Base-by-base conservation (phyloP, 2,113 vertebrate genomes). In the Junco hyemalis region DNA sequence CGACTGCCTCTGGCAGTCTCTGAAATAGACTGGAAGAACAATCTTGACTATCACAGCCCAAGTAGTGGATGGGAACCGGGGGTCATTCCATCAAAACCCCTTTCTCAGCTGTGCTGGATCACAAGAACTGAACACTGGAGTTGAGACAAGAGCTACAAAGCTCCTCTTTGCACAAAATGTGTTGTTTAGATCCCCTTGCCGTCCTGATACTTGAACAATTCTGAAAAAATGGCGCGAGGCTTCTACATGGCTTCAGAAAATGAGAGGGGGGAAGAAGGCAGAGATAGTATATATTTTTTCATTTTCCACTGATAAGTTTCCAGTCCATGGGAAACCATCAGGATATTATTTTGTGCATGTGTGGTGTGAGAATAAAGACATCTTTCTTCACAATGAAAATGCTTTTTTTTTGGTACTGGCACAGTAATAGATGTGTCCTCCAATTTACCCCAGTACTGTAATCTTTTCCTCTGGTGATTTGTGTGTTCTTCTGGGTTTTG, bases 151-250 rank as follows among this genome's bases (percentile, higher is more conserved):
- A 56, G 18, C 40, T 65, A 79, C 57, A 91, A 53, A 92, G 35
- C 5, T 86, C 12, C 20, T 66, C 16, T 54, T 88, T 51, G 48
- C 31, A 61, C 20, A 70, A 50, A 71, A 42, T 23, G 0, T 33
- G 21, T 69, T 23, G 8, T 80, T 93, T 47, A 66, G 36, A 48
- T 45, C 11, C n/a, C 31, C 7, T 25, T 6, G n/a, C 24, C 4
- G 6, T n/a, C 0, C 0, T 71, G 31, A 45, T 64, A 29, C 23
- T 35, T 0, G 0, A 78, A 69, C 1, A 0, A 21, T 63, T 90
- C 26, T 10, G 28, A 84, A 60, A 12, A 77, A 87, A 86, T 36
- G 19, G 35, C 57, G 65, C 0, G 0, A 81, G 38, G 14, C 24
- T 86, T 54, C 68, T 63, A 54, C 1, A 0, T 36, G 13, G 33